These are phyloP conservation scores for Ridgeia piscesae DNA, from an alignment of 1,140 invertebrate genomes.

Conservation along the genomic window DNA sequence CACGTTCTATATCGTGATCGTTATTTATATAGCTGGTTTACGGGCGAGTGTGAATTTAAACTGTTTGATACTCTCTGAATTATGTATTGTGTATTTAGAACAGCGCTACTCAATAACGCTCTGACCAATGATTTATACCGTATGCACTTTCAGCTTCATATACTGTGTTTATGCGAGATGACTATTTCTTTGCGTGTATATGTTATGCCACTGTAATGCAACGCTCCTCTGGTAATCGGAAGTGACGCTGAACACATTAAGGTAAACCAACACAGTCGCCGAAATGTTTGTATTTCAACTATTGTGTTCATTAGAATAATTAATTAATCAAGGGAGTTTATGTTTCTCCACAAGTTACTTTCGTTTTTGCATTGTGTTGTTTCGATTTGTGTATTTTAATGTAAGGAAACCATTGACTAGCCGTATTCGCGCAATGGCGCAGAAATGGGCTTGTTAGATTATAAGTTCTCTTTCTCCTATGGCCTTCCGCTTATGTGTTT, in stretches of 20 bases:
- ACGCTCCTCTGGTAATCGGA: no score
- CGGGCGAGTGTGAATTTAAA: not conserved
- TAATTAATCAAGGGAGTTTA: no score
- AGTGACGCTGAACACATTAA: no score
- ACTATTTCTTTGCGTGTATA: not conserved
- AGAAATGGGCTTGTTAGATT: not conserved
- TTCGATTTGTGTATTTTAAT: not conserved
- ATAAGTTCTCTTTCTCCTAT: no score
- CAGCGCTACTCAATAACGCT: not conserved
- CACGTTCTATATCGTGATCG: not conserved
- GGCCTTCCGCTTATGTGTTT: no score
- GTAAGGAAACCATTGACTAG: not conserved
- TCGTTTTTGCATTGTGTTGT: not conserved
- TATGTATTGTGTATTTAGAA: not conserved
- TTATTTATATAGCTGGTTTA: not conserved
- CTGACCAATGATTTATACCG: not conserved
- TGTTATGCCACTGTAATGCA: no score
- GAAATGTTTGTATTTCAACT: no score
- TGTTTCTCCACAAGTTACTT: no score
- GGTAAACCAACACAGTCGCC: no score
- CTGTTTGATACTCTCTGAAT: not conserved
- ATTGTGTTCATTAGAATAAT: no score
- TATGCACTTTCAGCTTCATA: no score
- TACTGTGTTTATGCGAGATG: not conserved
- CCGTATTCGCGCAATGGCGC: not conserved